Evolutionary conservation across 2,797 vertebrate genomes (phyloP).

Genomic region (Neosilurus mollespiculum): DNA sequence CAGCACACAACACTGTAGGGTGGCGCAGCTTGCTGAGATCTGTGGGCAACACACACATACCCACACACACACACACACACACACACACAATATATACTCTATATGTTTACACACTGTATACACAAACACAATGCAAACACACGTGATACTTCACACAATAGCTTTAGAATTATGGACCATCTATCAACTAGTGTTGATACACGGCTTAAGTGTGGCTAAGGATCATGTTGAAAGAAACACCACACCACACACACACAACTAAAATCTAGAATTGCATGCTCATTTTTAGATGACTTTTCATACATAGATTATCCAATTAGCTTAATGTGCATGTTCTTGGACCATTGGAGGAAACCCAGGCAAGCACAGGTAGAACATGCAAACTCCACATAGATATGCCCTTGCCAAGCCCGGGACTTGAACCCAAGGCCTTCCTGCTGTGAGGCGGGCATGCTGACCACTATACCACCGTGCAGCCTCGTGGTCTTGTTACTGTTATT

Average conservation of each 20-base stretch:
- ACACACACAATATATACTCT: conserved; percentile 31
- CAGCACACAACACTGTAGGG: conserved; percentile 8
- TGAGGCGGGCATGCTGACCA: no score
- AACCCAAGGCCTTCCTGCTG: no score
- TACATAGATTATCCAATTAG: not conserved
- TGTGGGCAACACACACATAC: conserved; percentile 8
- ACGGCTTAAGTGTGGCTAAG: conserved; percentile 14
- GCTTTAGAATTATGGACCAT: not conserved
- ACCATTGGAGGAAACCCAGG: no score
- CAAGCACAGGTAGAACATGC: no score
- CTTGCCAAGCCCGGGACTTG: no score
- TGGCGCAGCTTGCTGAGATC: conserved; percentile 40
- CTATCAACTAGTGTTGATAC: conserved; percentile 14
- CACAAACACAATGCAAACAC: conserved; percentile 27
- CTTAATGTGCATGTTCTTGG: no score
- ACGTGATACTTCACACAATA: conserved; percentile 16
- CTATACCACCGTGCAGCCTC: no score
- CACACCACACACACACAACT: not conserved
- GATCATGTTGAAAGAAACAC: conserved; percentile 25
- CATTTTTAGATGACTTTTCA: not conserved
- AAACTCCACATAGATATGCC: no score
- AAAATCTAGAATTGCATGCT: not conserved
- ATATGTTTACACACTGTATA: conserved; percentile 29
- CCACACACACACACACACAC: not conserved
- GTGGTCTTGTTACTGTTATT: no score